Conservation (phyloP, 1,140 invertebrate genomes). For the Choristoneura fumiferana region DNA sequence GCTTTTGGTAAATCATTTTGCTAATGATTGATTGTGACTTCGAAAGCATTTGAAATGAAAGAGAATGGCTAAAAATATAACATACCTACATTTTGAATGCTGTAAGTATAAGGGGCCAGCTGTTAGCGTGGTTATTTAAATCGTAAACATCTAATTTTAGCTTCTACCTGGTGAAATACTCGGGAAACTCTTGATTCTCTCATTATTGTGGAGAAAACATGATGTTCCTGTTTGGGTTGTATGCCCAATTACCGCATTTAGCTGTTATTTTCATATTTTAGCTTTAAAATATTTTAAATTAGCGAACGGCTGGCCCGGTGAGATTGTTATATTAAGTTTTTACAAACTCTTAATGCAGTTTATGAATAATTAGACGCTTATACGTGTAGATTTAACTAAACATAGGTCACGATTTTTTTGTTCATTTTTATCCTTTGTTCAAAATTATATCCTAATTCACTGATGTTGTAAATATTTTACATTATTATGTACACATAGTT, state of each 20-base stretch:
- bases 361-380: not conserved
- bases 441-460: slow-evolving; percentile 36
- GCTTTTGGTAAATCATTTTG: no score
- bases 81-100: slow-evolving; percentile 6
- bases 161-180: slow-evolving; percentile 8
- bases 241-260: slow-evolving; percentile 11
- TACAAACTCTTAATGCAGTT: not conserved
- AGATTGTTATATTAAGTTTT: slow-evolving; percentile 55
- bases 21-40: slow-evolving; percentile 1
- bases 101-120: slow-evolving; percentile 22
- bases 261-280: slow-evolving; percentile 24
- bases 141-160: slow-evolving; percentile 16
- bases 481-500: slow-evolving; percentile 51
- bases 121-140: slow-evolving; percentile 19
- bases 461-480: slow-evolving; percentile 76
- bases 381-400: slow-evolving; percentile 7
- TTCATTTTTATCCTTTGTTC: slow-evolving; percentile 21
- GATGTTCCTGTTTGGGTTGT: not conserved
- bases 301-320: slow-evolving; percentile 53
- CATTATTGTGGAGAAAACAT: slow-evolving; percentile 13
- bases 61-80: slow-evolving; percentile 17
- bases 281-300: slow-evolving; percentile 54
- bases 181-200: slow-evolving; percentile 25
- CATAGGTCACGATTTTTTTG: not conserved
- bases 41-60: not conserved